phyloP scores from a whole-genome alignment of 2,113 vertebrate species.

The Paedocypris sp. region DNA sequence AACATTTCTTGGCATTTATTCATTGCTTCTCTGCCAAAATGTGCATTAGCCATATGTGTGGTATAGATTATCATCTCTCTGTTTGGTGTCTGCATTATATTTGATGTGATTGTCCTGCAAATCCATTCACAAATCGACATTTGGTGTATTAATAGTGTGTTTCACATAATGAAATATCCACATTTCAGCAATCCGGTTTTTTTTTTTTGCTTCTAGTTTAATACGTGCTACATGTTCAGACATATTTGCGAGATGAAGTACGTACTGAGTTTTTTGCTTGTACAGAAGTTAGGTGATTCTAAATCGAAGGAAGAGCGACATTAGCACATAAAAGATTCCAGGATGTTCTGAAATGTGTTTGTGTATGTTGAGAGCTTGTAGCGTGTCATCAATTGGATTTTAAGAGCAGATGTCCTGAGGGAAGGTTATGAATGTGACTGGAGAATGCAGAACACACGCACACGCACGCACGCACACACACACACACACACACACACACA shows the following conservation, averaged over 20 bases:
- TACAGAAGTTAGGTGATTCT: no score
- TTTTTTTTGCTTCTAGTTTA: no score
- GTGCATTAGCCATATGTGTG: conserved; percentile 8
- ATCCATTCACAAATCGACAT: background rate
- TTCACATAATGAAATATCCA: no score
- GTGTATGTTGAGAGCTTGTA: background rate
- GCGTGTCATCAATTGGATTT: background rate
- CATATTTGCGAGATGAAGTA: no score
- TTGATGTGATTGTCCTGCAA: background rate
- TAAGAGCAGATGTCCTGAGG: background rate
- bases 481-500: background rate
- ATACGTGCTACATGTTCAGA: no score
- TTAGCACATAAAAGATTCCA: no score
- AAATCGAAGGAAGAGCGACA: no score
- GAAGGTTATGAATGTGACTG: background rate
- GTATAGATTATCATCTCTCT: no score
- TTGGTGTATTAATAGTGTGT: background rate
- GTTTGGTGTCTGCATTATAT: no score
- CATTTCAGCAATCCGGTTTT: no score
- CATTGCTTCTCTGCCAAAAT: conserved; percentile 6
- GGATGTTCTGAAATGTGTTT: background rate
- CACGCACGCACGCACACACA: background rate
- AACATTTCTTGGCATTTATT: conserved; percentile 11
- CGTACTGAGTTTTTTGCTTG: no score
- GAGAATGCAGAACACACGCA: background rate